Evolutionary conservation across 2,888 invertebrate species (phyloP).

Genomic region (Acanthosepion lycidas): DNA sequence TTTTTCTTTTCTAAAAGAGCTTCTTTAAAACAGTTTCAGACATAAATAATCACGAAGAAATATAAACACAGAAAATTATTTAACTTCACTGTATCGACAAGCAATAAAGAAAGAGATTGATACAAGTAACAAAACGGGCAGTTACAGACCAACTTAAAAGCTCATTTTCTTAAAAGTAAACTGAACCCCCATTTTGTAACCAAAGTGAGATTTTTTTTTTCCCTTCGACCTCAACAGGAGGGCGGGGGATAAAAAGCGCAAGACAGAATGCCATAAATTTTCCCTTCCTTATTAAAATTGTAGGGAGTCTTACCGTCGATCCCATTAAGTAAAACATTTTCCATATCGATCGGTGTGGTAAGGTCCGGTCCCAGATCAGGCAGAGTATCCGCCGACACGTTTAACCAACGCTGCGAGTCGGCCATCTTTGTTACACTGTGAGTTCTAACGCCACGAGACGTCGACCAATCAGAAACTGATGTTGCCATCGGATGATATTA

Average conservation of each 20-base stretch:
- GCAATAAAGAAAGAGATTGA: not conserved
- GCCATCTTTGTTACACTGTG: constrained; percentile 45
- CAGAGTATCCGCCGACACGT: constrained; percentile 43
- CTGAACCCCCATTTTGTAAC: constrained; percentile 42
- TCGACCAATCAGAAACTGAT: constrained; percentile 60
- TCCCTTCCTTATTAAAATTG: not conserved
- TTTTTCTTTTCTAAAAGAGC: not conserved
- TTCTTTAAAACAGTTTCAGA: not conserved
- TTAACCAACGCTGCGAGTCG: constrained; percentile 44
- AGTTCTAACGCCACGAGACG: constrained; percentile 62
- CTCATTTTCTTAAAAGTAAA: not conserved
- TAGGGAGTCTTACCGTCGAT: constrained; percentile 37
- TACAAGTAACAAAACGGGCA: not conserved
- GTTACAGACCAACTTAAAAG: not conserved
- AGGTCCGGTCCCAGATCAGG: constrained; percentile 47
- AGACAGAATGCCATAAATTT: not conserved
- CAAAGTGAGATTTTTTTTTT: not conserved
- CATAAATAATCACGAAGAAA: not conserved
- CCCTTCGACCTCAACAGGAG: not conserved
- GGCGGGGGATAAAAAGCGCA: not conserved
- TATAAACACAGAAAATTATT: not conserved
- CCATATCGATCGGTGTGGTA: constrained; percentile 39
- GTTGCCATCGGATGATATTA: constrained; percentile 47
- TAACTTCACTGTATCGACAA: not conserved
- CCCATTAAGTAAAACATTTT: constrained; percentile 44